Evolutionary conservation across 2,113 vertebrate genomes (phyloP).

Genomic region (Oryzias curvinotus): DNA sequence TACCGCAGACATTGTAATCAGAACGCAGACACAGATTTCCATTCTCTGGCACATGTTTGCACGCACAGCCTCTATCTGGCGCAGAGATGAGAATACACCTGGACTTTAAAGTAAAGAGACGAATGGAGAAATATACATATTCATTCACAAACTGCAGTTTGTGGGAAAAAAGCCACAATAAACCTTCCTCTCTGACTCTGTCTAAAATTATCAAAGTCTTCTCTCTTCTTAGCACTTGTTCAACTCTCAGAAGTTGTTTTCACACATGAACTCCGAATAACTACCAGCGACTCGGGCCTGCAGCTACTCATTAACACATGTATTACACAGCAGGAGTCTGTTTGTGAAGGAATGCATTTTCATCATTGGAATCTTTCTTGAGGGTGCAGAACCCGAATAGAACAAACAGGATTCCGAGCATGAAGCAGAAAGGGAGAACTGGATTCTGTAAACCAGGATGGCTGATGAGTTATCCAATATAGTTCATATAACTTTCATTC

Average conservation of each 20-base stretch:
- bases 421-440: no score
- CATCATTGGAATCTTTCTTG: slow-evolving; percentile 7
- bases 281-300: not conserved
- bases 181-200: no score
- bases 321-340: slow-evolving; percentile 5
- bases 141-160: not conserved
- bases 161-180: no score
- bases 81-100: not conserved
- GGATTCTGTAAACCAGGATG: no score
- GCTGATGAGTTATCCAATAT: no score
- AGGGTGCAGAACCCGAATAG: slow-evolving; percentile 1
- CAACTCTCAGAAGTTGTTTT: slow-evolving; percentile 3
- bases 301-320: slow-evolving; percentile 8
- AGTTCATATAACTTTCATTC: no score
- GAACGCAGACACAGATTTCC: slow-evolving; percentile 20
- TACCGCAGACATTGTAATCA: slow-evolving; percentile 37
- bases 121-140: slow-evolving; percentile 1
- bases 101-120: not conserved
- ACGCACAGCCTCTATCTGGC: slow-evolving; percentile 14
- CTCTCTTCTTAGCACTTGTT: not conserved
- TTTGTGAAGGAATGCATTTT: slow-evolving; percentile 1
- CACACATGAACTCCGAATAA: slow-evolving; percentile 2
- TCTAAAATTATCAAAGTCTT: not conserved
- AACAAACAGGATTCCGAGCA: not conserved
- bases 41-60: slow-evolving; percentile 35